phyloP scores from a whole-genome alignment of 2,113 vertebrate genomes.

The Pseudorectes ferrugineus region DNA sequence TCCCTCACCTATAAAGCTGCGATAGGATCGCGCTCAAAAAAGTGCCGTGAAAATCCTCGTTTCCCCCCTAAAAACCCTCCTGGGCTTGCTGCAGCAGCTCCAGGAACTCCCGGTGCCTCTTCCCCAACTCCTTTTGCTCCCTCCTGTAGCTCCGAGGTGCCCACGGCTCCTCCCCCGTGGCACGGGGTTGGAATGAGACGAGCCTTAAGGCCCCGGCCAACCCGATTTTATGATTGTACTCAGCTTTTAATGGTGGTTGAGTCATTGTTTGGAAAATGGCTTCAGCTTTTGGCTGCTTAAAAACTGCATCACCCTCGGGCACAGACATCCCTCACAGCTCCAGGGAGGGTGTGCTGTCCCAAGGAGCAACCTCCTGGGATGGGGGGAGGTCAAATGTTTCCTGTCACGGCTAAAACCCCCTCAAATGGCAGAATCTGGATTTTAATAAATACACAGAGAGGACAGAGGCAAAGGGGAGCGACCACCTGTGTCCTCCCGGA shows the following conservation, averaged over 20 bases:
- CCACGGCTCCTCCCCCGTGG: background rate
- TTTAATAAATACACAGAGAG: fast-evolving
- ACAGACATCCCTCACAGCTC: background rate
- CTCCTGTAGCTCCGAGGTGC: background rate
- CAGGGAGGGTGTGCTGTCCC: background rate
- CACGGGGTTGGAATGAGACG: background rate
- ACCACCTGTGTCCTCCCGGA: background rate
- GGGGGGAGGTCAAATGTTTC: fast-evolving
- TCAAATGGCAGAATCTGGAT: fast-evolving
- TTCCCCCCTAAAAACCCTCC: fast-evolving
- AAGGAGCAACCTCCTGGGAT: background rate
- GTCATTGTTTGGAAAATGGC: background rate
- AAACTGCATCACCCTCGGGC: background rate
- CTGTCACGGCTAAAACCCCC: fast-evolving
- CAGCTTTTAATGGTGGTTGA: background rate
- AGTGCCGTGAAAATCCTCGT: background rate
- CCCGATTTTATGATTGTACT: background rate
- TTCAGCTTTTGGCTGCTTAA: background rate
- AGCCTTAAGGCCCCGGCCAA: background rate
- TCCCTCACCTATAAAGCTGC: background rate
- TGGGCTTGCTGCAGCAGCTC: background rate
- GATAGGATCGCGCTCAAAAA: background rate
- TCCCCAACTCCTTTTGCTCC: fast-evolving
- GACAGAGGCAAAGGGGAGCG: background rate
- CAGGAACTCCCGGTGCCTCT: background rate